phyloP scores from a whole-genome alignment of 1,140 invertebrate species.

The Drosophila bocqueti region DNA sequence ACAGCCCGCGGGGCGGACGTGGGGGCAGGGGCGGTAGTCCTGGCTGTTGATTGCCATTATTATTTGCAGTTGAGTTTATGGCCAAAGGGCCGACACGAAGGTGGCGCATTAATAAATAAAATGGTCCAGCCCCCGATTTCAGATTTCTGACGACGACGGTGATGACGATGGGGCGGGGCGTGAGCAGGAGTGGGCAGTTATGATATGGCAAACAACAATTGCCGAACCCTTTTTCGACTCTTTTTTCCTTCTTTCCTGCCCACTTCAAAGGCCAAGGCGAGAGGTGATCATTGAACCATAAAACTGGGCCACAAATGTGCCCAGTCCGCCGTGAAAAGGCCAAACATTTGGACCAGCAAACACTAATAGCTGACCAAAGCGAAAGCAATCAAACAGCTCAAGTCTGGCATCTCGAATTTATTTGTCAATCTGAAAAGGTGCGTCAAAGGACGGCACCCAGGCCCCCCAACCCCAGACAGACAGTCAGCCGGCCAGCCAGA shows the following conservation, averaged over 20 bases:
- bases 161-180: conserved; percentile 5
- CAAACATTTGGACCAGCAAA: conserved; percentile 72
- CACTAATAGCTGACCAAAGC: conserved; percentile 72
- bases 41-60: conserved; percentile 74
- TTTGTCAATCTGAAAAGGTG: conserved; percentile 81
- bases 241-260: background rate
- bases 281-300: conserved; percentile 62
- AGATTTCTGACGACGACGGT: conserved; percentile 4
- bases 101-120: conserved; percentile 68
- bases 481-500: background rate
- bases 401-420: conserved; percentile 60
- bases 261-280: conserved; percentile 49
- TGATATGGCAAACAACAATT: conserved; percentile 67
- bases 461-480: background rate
- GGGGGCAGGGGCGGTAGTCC: background rate
- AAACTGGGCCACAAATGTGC: conserved; percentile 82
- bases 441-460: conserved; percentile 57
- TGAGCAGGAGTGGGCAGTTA: conserved; percentile 45
- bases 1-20: conserved; percentile 4
- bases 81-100: conserved; percentile 54
- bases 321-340: conserved; percentile 74
- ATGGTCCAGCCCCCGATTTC: conserved; percentile 11
- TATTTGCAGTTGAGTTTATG: conserved; percentile 78
- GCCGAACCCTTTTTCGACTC: conserved; percentile 49
- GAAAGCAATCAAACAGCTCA: conserved; percentile 75